Base-by-base conservation (phyloP, 2,888 invertebrate genomes). In the Onchidella celtica region DNA sequence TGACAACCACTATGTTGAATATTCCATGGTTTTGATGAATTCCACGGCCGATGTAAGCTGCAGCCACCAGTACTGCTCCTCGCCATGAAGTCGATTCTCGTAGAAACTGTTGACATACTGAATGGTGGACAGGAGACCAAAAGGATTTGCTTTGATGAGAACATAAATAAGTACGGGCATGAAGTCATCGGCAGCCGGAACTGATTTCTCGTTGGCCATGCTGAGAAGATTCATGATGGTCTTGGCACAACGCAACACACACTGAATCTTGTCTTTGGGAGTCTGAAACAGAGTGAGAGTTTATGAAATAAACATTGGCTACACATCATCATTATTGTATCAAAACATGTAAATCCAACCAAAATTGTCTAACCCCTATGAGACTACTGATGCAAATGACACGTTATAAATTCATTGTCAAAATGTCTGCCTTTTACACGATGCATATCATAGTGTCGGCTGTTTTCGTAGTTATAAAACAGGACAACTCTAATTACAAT, bases 61-160 rank as follows among this genome's bases (percentile, higher is more conserved):
- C 78, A 98, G 98, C 99, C 99, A 99, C 96, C 98, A 98, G 94
- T 99, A 99, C 90, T 97, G 96, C 90, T 98, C 97, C 93, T 98
- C 98, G 73, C 98, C 98, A 85, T 95, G 95, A 82, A 98, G 95
- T 85, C 96, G 95, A 86, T 95, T 95, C 80, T 96, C 97, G 91
- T 97, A 97, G 93, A 98, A 97, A 88, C 97, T 97, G 93, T 96
- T 97, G 86, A 99, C 97, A 93, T 98, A 98, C 94, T 99, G 98
- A 68, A 99, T 96, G 38, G 98, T 99, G 17, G 99, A 99, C 82
- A 99, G 95, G 83, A 99, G 95, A 81, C 97, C 97, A 59, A 97
- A 96, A 1, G 99, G 99, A 95, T 99, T 99, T 77, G 98, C 97
- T 97, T 97, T 97, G 88, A 99, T 97, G 88, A 99, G 96, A 86